These are phyloP conservation scores for Archaeoteleia sp. DNA, from an alignment of 2,888 invertebrate species.

Conservation along the genomic window DNA sequence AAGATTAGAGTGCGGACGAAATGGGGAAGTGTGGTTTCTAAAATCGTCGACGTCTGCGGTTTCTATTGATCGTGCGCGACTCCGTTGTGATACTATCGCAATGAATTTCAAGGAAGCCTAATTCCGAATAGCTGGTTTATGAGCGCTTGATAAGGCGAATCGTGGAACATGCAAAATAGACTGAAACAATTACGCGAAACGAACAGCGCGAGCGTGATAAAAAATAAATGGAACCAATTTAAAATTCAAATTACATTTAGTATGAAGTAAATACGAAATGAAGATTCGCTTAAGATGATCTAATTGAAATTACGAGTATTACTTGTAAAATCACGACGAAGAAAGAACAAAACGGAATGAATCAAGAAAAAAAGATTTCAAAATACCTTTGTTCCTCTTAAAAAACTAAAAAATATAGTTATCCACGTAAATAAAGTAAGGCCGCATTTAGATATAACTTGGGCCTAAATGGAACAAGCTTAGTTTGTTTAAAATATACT, in stretches of 20 bases:
- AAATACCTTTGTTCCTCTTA: background rate
- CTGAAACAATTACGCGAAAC: constrained; percentile 29
- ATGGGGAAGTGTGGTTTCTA: background rate
- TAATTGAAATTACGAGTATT: constrained; percentile 14
- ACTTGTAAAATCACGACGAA: background rate
- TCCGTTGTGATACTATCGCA: constrained; percentile 15
- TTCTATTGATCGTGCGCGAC: constrained; percentile 22
- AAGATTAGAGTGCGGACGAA: background rate
- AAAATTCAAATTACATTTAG: constrained; percentile 22
- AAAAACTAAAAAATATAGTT: too few relatives aligned
- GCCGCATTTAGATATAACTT: too few relatives aligned
- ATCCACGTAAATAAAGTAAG: too few relatives aligned
- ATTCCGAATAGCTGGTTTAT: constrained; percentile 29
- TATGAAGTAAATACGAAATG: constrained; percentile 9
- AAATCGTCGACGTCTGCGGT: constrained; percentile 10
- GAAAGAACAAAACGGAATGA: too few relatives aligned
- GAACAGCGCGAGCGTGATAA: constrained; percentile 20
- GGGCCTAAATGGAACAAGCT: too few relatives aligned
- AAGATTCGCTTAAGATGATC: constrained; percentile 13
- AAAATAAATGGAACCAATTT: constrained; percentile 30
- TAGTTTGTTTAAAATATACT: too few relatives aligned
- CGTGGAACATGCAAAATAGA: constrained; percentile 26
- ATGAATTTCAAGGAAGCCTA: constrained; percentile 28
- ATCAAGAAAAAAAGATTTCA: background rate
- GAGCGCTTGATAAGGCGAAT: constrained; percentile 23